phyloP scores from a whole-genome alignment of 2,888 invertebrate species.

The Nowickia ferox region DNA sequence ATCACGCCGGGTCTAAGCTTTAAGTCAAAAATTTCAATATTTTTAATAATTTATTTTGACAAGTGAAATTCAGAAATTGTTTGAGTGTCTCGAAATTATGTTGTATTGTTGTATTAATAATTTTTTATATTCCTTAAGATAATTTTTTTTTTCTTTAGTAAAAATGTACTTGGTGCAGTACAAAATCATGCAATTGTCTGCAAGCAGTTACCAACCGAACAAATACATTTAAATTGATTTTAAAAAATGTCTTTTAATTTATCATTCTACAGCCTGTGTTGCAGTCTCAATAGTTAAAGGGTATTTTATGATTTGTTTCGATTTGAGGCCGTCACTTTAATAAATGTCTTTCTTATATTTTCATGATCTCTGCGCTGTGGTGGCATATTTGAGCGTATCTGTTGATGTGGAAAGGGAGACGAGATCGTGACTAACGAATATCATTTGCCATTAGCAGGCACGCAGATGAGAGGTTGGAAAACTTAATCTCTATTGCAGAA shows the following conservation, averaged over 20 bases:
- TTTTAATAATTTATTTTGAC: slow-evolving; percentile 48
- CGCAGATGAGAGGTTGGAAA: too few species aligned
- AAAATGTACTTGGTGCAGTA: slow-evolving; percentile 13
- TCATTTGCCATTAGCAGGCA: too few species aligned
- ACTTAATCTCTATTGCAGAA: too few species aligned
- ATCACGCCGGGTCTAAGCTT: slow-evolving; percentile 33
- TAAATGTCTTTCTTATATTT: slow-evolving; percentile 57
- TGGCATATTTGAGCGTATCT: slow-evolving; percentile 3
- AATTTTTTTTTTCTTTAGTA: neutral
- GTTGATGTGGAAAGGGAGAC: neutral
- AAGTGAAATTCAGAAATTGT: slow-evolving; percentile 48
- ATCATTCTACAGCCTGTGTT: slow-evolving; percentile 52
- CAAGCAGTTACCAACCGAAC: slow-evolving; percentile 40
- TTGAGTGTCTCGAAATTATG: slow-evolving; percentile 59
- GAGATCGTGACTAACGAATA: neutral
- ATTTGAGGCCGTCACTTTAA: slow-evolving; percentile 66
- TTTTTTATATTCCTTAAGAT: slow-evolving; percentile 25
- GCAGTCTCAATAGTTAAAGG: slow-evolving; percentile 40
- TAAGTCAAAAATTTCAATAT: slow-evolving; percentile 38
- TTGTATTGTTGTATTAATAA: slow-evolving; percentile 64
- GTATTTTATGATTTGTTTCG: slow-evolving; percentile 65
- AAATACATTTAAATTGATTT: slow-evolving; percentile 66
- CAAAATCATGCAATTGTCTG: slow-evolving; percentile 3
- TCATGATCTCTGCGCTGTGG: slow-evolving; percentile 2
- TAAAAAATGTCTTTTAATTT: slow-evolving; percentile 68